These are phyloP conservation scores for Arctocebus calabarensis DNA, from an alignment of 2,797 vertebrate genomes.

Conservation along the genomic window DNA sequence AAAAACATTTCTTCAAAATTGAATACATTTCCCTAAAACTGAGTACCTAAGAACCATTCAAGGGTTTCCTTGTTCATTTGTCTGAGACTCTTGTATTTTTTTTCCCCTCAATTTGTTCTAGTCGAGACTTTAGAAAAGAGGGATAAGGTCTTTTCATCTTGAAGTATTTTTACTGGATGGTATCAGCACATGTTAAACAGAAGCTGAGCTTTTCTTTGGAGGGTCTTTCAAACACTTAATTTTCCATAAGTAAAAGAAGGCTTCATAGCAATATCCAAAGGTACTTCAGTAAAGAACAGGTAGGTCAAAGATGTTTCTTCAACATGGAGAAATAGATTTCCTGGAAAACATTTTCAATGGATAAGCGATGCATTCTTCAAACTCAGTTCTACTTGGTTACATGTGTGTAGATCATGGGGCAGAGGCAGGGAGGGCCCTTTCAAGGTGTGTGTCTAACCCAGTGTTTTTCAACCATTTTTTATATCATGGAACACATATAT, in stretches of 20 bases:
- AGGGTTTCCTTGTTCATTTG: not conserved
- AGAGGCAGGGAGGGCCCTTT: not conserved
- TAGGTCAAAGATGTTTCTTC: not conserved
- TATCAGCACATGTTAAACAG: not conserved
- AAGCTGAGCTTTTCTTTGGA: not conserved
- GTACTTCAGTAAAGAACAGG: not conserved
- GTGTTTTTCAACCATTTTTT: no score
- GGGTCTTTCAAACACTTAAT: not conserved
- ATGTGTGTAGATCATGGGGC: not conserved
- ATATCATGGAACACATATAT: no score
- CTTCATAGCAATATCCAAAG: not conserved
- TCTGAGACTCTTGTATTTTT: not conserved
- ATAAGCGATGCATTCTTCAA: not conserved
- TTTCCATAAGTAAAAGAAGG: not conserved
- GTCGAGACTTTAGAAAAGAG: not conserved
- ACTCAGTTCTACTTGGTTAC: not conserved
- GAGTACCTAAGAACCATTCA: not conserved
- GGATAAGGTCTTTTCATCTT: not conserved
- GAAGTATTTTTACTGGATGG: not conserved
- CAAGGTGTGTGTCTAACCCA: not conserved
- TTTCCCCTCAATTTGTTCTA: not conserved
- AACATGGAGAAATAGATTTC: not conserved
- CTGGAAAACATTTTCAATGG: not conserved
- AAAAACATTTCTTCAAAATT: not conserved
- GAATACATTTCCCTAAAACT: not conserved